Evolutionary conservation across 2,888 invertebrate genomes (phyloP).

Genomic region (Athalia cordata): DNA sequence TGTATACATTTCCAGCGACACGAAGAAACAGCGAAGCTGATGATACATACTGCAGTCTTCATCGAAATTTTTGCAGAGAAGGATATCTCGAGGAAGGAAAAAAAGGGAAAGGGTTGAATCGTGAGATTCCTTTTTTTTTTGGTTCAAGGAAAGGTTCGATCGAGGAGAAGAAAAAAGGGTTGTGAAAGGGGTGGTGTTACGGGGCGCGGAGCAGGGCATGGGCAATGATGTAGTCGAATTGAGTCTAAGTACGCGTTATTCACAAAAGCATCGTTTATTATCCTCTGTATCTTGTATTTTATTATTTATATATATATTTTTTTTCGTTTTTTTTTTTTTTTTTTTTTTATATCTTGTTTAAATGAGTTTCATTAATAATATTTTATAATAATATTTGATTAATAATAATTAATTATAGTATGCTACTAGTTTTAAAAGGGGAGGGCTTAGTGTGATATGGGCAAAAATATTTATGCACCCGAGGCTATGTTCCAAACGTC

Average conservation of each 20-base stretch:
- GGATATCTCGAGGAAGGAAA: neutral
- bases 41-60: no score
- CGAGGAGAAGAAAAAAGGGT: slow-evolving; percentile 1
- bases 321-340: slow-evolving; percentile 50
- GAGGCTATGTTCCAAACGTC: slow-evolving; percentile 68
- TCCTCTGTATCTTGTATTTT: slow-evolving; percentile 62
- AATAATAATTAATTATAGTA: slow-evolving; percentile 55
- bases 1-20: no score
- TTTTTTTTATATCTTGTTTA: slow-evolving; percentile 58
- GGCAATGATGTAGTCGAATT: slow-evolving; percentile 44
- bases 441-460: slow-evolving; percentile 62
- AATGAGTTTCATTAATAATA: slow-evolving; percentile 71
- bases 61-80: no score
- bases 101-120: no score
- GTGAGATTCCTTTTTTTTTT: neutral
- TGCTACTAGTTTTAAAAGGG: slow-evolving; percentile 54
- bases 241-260: slow-evolving; percentile 62
- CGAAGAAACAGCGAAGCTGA: no score
- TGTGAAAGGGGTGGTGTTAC: neutral
- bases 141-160: slow-evolving; percentile 21
- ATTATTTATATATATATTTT: slow-evolving; percentile 57
- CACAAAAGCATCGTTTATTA: slow-evolving; percentile 74
- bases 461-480: slow-evolving; percentile 53
- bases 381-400: slow-evolving; percentile 70
- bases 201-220: slow-evolving; percentile 3